Evolutionary conservation across 1,140 invertebrate genomes (phyloP).

Genomic region (Mactra quadrangularis): DNA sequence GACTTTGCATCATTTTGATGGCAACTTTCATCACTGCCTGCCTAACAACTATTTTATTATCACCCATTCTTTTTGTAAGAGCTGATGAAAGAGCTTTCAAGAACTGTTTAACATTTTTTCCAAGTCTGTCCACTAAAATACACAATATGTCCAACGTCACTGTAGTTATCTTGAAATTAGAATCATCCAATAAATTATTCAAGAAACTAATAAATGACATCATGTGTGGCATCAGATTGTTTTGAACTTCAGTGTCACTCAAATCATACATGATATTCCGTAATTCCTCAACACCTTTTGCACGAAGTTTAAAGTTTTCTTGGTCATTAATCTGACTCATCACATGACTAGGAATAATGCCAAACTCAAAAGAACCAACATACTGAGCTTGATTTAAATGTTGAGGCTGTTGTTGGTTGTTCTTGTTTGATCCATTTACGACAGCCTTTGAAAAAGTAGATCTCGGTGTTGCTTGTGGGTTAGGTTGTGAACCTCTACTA

Average conservation of each 20-base stretch:
- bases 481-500: conserved; percentile 4
- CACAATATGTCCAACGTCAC: conserved; percentile 86
- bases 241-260: conserved; percentile 71
- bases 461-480: conserved; percentile 41
- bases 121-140: conserved; percentile 82
- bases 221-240: conserved; percentile 86
- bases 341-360: conserved; percentile 82
- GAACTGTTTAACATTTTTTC: conserved; percentile 78
- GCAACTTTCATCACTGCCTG: conserved; percentile 85
- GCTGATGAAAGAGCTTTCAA: conserved; percentile 82
- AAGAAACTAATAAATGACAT: conserved; percentile 87
- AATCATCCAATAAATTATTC: conserved; percentile 85
- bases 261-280: conserved; percentile 77
- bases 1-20: conserved; percentile 88
- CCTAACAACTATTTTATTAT: conserved; percentile 84
- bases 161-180: conserved; percentile 86
- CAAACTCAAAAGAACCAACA: conserved; percentile 80
- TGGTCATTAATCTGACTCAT: conserved; percentile 82
- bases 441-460: conserved; percentile 64
- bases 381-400: conserved; percentile 63
- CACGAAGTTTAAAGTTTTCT: conserved; percentile 80
- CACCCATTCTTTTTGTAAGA: conserved; percentile 86
- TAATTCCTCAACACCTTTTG: conserved; percentile 82
- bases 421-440: conserved; percentile 52
- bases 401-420: conserved; percentile 10